Evolutionary conservation across 2,888 invertebrate species (phyloP).

Genomic region (Apamea epomidion): DNA sequence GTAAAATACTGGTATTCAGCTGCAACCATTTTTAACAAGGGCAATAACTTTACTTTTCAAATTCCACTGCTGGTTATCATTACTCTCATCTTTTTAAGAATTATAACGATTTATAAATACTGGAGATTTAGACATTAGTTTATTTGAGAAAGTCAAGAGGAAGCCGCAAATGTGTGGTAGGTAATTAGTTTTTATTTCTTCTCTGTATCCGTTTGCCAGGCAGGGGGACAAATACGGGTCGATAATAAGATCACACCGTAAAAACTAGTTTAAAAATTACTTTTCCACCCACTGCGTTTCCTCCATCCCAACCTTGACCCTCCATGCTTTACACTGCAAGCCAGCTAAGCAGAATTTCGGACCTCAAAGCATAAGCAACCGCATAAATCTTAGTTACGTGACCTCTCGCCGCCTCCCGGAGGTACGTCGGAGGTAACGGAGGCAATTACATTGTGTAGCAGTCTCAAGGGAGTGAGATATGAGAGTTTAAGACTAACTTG

Average conservation of each 20-base stretch:
- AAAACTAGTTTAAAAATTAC: background rate
- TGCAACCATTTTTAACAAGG: background rate
- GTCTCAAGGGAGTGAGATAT: constrained; percentile 55
- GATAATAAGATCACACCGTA: too few relatives aligned
- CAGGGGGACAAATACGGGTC: background rate
- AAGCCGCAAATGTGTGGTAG: too few relatives aligned
- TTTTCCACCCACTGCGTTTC: constrained; percentile 14
- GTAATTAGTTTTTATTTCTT: too few relatives aligned
- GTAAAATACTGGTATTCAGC: too few relatives aligned
- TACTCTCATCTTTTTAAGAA: background rate
- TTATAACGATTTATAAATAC: too few relatives aligned
- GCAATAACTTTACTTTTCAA: background rate
- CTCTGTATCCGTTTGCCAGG: background rate
- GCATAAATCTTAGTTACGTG: constrained; percentile 68
- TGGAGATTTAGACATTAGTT: too few relatives aligned
- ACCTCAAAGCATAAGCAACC: constrained; percentile 56
- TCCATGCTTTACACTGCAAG: constrained; percentile 12
- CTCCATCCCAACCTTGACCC: constrained; percentile 39
- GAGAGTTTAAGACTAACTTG: constrained; percentile 53
- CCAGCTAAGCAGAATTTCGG: constrained; percentile 46
- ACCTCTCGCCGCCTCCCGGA: constrained; percentile 52
- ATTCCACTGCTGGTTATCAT: background rate
- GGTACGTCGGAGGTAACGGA: constrained; percentile 50
- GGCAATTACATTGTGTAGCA: constrained; percentile 63
- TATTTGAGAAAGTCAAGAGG: too few relatives aligned